Evolutionary conservation across 2,113 vertebrate species (phyloP).

Genomic region (Antechinus flavipes): DNA sequence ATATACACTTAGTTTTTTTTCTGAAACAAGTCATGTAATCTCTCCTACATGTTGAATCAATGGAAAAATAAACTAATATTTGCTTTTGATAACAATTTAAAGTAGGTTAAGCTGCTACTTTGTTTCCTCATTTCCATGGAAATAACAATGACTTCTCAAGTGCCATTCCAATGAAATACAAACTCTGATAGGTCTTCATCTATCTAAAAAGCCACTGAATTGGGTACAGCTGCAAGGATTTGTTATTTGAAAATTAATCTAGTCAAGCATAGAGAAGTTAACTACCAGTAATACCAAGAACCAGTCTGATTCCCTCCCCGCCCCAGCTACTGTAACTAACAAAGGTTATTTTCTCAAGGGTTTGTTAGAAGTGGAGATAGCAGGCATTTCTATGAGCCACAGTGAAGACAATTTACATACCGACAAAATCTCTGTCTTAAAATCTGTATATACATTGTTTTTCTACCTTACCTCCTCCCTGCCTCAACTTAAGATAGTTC

Average conservation of each 20-base stretch:
- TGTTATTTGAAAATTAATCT: neutral
- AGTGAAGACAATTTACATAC: neutral
- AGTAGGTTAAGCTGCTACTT: neutral
- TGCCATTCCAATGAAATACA: neutral
- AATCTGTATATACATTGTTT: neutral
- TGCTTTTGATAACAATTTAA: conserved; percentile 23
- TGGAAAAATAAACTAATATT: conserved; percentile 1
- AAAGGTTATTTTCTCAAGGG: neutral
- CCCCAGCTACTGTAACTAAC: neutral
- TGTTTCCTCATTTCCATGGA: neutral
- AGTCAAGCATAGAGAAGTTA: neutral
- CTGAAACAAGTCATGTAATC: neutral
- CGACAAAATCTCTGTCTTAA: neutral
- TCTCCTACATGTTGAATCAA: neutral
- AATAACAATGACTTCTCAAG: neutral
- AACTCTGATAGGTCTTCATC: neutral
- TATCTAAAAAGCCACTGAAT: neutral
- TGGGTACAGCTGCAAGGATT: neutral
- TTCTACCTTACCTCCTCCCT: neutral
- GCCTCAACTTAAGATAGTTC: neutral
- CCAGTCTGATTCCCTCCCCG: neutral
- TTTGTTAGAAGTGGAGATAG: neutral
- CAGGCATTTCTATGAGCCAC: neutral
- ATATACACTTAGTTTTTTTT: neutral
- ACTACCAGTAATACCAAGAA: neutral